These are phyloP conservation scores for Drosophila serrata DNA, from an alignment of 1,140 invertebrate genomes.

Conservation along the genomic window DNA sequence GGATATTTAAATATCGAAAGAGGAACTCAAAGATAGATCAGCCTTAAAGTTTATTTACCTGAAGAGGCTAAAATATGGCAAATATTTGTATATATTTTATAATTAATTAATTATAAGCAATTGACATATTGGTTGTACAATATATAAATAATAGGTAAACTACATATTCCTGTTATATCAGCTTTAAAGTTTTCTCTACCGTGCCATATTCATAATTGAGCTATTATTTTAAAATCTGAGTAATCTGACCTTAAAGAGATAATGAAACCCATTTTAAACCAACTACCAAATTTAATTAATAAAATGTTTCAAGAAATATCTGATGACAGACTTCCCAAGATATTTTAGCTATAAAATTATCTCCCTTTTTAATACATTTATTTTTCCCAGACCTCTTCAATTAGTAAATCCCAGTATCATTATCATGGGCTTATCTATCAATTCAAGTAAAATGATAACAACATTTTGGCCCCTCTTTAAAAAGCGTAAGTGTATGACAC, in stretches of 20 bases:
- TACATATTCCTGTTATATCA: neutral
- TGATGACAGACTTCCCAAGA: neutral
- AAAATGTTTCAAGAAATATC: neutral
- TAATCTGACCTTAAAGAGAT: neutral
- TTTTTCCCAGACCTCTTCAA: neutral
- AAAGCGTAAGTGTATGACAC: neutral
- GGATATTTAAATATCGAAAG: conserved; percentile 18
- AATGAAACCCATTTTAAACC: too few species aligned
- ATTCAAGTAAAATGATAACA: neutral
- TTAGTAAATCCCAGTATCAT: neutral
- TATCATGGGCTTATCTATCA: neutral
- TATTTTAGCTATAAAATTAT: too few species aligned
- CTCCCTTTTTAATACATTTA: too few species aligned
- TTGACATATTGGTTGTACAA: neutral
- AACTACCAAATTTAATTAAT: neutral
- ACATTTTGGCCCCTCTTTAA: too few species aligned
- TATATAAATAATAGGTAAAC: neutral
- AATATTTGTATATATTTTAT: too few species aligned
- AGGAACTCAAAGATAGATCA: neutral
- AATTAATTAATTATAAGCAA: too few species aligned
- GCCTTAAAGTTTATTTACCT: too few species aligned
- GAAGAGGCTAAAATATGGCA: too few species aligned
- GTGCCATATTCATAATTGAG: neutral
- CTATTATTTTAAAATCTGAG: neutral
- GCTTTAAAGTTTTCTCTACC: neutral